Evolutionary conservation across 92 coral and sea anemone species (phyloP), one percentile per base, ranked within the genome.

Genomic region (Phenganax stokvisi): DNA sequence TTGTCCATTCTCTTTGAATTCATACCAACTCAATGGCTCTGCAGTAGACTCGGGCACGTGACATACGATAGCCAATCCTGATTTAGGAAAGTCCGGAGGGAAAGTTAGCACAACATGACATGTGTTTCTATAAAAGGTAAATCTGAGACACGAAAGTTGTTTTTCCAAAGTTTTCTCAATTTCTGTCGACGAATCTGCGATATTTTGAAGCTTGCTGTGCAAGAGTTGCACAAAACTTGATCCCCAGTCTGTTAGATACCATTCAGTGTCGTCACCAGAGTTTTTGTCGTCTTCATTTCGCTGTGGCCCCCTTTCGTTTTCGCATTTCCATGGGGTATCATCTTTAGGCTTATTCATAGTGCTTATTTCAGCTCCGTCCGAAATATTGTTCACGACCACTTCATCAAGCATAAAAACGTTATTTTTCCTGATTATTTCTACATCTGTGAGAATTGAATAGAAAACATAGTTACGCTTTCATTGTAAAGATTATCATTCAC

Each of bases 151-250:
- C 47, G 47, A 37, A 37, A 37, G 47, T 31, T 29, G 71, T 0
- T 15, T n/a, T 15, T 60, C 51, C 9, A 60, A 8, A 7, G 37
- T 62, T 62, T 87, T 91, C 86, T 89, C 86, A 57, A 91, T 87
- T 37, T 87, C 93, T 0, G 89, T 89, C 28, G 90, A 89, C 27
- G 87, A 62, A 51, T 87, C 88, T 73, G 87, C 83, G 44, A 91
- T 86, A 44, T 89, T 87, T 83, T 91, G 93, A 63, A 91, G 87
- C 68, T 90, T 93, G 47, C 83, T 84, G 53, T 83, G n/a, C 15
- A 79, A 51, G 13, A 31, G 61, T 79, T 79, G 83, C 12, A 79
- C 83, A 54, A 79, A 79, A 20, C 3, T 0, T 2, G 29, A 47
- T 62, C 83, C 83, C 44, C 12, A 10, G 11, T 63, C 73, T 6